Evolutionary conservation across 2,888 invertebrate genomes (phyloP).

Genomic region (Amblyjoppa fuscipennis): DNA sequence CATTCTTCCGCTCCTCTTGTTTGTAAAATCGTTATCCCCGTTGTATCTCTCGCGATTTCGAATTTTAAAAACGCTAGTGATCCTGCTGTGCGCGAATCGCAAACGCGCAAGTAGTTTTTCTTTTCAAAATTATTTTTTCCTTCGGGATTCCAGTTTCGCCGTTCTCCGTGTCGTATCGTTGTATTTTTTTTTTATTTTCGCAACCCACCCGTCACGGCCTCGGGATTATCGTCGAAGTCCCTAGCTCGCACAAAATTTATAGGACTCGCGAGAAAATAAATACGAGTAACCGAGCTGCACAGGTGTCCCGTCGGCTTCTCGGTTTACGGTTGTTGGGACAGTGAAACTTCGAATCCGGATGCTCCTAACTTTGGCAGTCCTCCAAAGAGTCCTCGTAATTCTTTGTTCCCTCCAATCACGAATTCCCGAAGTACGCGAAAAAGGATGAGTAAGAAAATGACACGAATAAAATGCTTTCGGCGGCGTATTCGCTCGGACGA

Average conservation of each 20-base stretch:
- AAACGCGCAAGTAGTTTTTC: slow-evolving; percentile 12
- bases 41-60: slow-evolving; percentile 59
- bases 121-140: slow-evolving; percentile 15
- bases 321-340: slow-evolving; percentile 6
- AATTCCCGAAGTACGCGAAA: background rate
- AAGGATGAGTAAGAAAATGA: background rate
- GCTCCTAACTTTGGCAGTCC: background rate
- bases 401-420: slow-evolving; percentile 4
- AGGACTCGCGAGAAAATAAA: slow-evolving; percentile 30
- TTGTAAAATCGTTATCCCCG: slow-evolving; percentile 52
- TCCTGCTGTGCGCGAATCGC: slow-evolving; percentile 53
- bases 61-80: slow-evolving; percentile 51
- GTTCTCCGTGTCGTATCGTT: slow-evolving; percentile 2
- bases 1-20: slow-evolving; percentile 36
- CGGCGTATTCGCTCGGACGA: background rate
- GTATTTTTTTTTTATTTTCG: slow-evolving; percentile 31
- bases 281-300: slow-evolving; percentile 6
- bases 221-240: slow-evolving; percentile 30
- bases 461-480: slow-evolving; percentile 30
- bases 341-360: background rate
- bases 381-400: slow-evolving; percentile 4
- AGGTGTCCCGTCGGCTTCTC: background rate
- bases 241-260: slow-evolving; percentile 28
- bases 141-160: slow-evolving; percentile 28
- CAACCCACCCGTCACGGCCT: background rate